Conservation (phyloP, 2,888 invertebrate species). For the Oxytorus armatus region DNA sequence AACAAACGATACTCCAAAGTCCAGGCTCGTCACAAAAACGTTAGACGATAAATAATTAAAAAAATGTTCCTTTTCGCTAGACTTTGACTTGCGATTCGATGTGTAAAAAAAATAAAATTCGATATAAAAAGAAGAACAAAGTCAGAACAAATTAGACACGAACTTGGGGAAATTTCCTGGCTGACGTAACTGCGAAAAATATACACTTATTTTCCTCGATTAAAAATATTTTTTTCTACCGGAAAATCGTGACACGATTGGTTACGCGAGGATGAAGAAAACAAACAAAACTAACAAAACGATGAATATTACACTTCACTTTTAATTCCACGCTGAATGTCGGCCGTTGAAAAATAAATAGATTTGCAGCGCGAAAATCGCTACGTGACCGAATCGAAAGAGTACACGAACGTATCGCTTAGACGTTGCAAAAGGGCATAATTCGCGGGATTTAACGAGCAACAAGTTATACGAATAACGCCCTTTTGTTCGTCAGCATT, state of each 20-base stretch:
- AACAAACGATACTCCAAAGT: too few relatives aligned
- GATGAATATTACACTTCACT: slow-evolving; percentile 22
- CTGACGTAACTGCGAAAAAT: background rate
- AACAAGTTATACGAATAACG: background rate
- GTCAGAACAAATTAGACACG: too few relatives aligned
- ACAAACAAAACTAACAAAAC: background rate
- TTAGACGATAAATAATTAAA: too few relatives aligned
- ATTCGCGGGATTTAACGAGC: background rate
- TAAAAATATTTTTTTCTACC: background rate
- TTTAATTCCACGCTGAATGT: slow-evolving; percentile 15
- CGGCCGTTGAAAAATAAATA: slow-evolving; percentile 2
- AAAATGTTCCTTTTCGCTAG: too few relatives aligned
- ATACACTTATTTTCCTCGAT: background rate
- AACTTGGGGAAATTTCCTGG: too few relatives aligned
- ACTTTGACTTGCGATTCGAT: too few relatives aligned
- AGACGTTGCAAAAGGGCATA: slow-evolving; percentile 1
- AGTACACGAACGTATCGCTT: background rate
- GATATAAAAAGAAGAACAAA: too few relatives aligned
- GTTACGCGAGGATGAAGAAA: background rate
- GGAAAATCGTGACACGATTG: background rate
- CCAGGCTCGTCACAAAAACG: too few relatives aligned
- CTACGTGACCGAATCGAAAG: slow-evolving; percentile 43
- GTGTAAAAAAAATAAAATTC: too few relatives aligned
- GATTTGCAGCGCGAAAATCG: slow-evolving; percentile 24
- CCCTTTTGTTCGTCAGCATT: slow-evolving; percentile 1